These are phyloP conservation scores for Lota lota DNA, from an alignment of 2,113 vertebrate species.

Conservation along the genomic window DNA sequence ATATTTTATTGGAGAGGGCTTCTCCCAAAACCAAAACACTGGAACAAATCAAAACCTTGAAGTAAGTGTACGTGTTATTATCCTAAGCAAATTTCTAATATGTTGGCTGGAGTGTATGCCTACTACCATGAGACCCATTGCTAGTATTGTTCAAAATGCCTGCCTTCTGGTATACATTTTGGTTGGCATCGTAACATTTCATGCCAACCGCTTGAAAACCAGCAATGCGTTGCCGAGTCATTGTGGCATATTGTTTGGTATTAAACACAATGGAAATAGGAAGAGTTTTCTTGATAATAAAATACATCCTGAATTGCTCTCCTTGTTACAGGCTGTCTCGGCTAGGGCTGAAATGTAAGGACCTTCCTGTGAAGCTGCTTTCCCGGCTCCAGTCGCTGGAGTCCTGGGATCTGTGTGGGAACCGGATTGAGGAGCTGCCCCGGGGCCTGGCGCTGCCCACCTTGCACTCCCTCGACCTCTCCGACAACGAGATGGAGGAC, in stretches of 20 bases:
- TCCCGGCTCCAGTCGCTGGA: conserved; percentile 80
- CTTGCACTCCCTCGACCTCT: conserved; percentile 80
- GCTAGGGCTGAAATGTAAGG: conserved; percentile 73
- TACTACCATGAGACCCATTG: too few relatives aligned
- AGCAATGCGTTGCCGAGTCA: too few relatives aligned
- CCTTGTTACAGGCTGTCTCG: conserved; percentile 77
- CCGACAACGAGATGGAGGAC: conserved; percentile 87
- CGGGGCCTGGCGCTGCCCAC: conserved; percentile 74
- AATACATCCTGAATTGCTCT: too few relatives aligned
- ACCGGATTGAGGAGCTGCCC: conserved; percentile 82
- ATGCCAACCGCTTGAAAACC: too few relatives aligned
- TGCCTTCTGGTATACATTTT: too few relatives aligned
- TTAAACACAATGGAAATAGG: too few relatives aligned
- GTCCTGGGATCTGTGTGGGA: conserved; percentile 87
- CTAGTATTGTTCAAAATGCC: too few relatives aligned
- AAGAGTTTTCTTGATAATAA: too few relatives aligned
- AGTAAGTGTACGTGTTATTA: conserved; percentile 68
- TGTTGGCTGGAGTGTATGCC: too few relatives aligned
- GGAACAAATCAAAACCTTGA: conserved; percentile 76
- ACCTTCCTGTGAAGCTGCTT: conserved; percentile 81
- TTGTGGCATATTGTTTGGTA: too few relatives aligned
- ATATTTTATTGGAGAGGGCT: conserved; percentile 77
- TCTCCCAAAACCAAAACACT: conserved; percentile 76
- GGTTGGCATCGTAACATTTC: too few relatives aligned
- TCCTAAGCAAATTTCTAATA: neutral